Evolutionary conservation across 2,113 vertebrate species (phyloP).

Genomic region (Corvus moneduloides): DNA sequence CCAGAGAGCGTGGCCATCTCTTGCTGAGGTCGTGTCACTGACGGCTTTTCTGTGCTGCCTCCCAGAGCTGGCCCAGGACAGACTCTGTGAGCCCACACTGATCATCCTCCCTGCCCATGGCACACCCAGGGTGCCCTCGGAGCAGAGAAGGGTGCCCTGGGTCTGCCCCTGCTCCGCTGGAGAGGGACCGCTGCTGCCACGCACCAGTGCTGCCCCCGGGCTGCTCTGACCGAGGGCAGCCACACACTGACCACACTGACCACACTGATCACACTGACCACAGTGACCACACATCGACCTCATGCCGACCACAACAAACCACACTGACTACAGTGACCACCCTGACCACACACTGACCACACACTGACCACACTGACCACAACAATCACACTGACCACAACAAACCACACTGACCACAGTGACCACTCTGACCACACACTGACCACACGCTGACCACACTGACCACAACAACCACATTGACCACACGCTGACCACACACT

Average conservation of each 20-base stretch:
- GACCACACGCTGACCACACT: not conserved
- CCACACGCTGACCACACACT: not conserved
- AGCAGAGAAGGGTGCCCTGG: too few relatives aligned
- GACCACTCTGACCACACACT: not conserved
- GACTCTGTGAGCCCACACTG: rapidly evolving
- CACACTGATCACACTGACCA: not conserved
- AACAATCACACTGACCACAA: not conserved
- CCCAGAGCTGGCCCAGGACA: not conserved
- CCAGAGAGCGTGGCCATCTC: not conserved
- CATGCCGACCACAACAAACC: not conserved
- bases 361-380: not conserved
- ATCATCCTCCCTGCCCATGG: rapidly evolving
- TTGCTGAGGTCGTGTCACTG: not conserved
- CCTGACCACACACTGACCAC: not conserved
- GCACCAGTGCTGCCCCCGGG: not conserved
- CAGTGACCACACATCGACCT: not conserved
- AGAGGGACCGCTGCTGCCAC: not conserved
- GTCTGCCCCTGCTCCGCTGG: rapidly evolving
- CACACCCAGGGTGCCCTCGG: not conserved
- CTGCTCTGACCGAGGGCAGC: not conserved
- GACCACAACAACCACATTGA: not conserved
- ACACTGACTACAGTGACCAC: not conserved
- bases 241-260: not conserved
- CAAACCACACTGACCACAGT: not conserved
- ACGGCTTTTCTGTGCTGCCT: not conserved